These are phyloP conservation scores for Bembecia ichneumoniformis DNA, from an alignment of 2,888 invertebrate species.

Conservation along the genomic window DNA sequence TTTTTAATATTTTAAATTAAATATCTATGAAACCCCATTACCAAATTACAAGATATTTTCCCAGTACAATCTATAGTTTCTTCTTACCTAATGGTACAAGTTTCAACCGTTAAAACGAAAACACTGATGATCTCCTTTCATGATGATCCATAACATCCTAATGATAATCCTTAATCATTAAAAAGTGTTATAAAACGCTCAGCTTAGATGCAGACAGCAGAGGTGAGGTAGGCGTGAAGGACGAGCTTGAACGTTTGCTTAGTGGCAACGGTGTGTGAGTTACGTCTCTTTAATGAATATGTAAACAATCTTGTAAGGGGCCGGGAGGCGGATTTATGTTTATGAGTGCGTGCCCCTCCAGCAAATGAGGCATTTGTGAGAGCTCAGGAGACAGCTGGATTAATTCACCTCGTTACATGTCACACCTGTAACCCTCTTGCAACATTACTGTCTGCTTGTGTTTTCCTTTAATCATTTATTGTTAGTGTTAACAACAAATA, in stretches of 20 bases:
- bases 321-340: constrained; percentile 19
- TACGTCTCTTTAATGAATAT: constrained; percentile 30
- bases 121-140: too few relatives aligned
- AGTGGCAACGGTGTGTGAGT: constrained; percentile 1
- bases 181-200: too few relatives aligned
- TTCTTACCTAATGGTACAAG: too few relatives aligned
- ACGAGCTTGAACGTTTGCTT: background rate
- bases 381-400: constrained; percentile 11
- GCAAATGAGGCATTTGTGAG: constrained; percentile 18
- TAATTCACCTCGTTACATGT: constrained; percentile 28
- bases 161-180: too few relatives aligned
- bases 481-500: constrained; percentile 7
- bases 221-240: too few relatives aligned
- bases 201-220: too few relatives aligned
- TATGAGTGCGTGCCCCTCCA: constrained; percentile 31
- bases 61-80: too few relatives aligned
- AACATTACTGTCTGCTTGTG: constrained; percentile 20
- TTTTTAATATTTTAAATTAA: too few relatives aligned
- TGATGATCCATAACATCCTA: too few relatives aligned
- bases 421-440: constrained; percentile 16
- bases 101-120: too few relatives aligned
- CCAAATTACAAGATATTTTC: too few relatives aligned
- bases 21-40: too few relatives aligned
- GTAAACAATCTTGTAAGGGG: constrained; percentile 32
- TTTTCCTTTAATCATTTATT: constrained; percentile 20